Evolutionary conservation across 2,113 vertebrate genomes (phyloP), one percentile per base, ranked within the genome.

Genomic region (Nothobranchius kuhntae): DNA sequence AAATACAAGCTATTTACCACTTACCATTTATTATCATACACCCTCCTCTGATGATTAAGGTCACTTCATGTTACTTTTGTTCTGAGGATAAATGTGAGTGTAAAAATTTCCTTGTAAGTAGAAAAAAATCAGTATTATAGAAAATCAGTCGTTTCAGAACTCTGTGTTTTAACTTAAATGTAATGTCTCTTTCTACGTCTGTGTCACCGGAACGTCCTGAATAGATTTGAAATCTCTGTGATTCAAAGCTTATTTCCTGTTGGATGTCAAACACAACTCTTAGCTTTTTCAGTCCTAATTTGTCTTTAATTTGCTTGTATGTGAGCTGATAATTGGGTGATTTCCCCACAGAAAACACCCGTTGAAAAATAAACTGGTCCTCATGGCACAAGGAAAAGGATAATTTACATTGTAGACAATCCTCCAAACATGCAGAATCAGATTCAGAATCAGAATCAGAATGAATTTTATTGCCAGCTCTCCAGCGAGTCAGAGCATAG

Each of bases 241-340:
- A 46, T 71, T 65, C 65, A 40, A 71, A 81, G 66, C 64, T 46
- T 45, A 59, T n/a, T 17, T 47, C 68, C 59, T 67, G 64, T 65
- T 13, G 48, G 8, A 45, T 75, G 75, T 67, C 17, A 58, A 52
- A 42, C 48, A 36, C 40, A 35, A 48, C 61, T 54, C 76, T 61
- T 46, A 50, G 51, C 74, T 59, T 58, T n/a, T 51, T 77, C 44
- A 78, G 65, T 42, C 57, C 71, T 62, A 61, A 82, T 76, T 77
- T 61, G 21, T 58, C 59, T 83, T 77, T 85, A 84, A 86, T 82
- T 75, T 67, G 36, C 55, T 71, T 78, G 75, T 67, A 55, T 21
- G 77, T 60, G 51, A 54, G 77, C 62, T 76, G 82, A 82, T 78
- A 72, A 85, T 78, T 85, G 69, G 55, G 51, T 53, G 67, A 61